Percentiles rank a stretch among this genome's conserved stretches.
These are phyloP conservation scores for Papilio polytes DNA, from an alignment of 1,140 invertebrate species.

Conservation along the genomic window DNA sequence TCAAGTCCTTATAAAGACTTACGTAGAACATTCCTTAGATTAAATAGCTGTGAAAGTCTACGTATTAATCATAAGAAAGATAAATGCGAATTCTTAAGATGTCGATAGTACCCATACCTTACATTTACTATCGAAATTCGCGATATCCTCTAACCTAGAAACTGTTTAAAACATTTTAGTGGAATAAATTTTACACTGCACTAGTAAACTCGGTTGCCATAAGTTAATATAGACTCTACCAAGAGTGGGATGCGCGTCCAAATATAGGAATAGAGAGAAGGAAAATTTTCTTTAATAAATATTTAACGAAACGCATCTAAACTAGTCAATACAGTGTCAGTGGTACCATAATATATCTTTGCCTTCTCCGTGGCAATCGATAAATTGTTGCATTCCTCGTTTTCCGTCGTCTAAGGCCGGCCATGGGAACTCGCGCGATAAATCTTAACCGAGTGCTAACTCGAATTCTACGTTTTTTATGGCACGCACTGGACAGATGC, in stretches of 20 bases:
- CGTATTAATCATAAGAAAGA: not conserved
- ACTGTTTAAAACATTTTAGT: not conserved
- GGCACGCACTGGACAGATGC: constrained; percentile 66
- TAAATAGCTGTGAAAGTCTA: constrained; percentile 2
- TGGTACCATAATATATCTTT: constrained; percentile 45
- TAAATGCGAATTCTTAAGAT: constrained; percentile 4
- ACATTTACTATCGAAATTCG: not conserved
- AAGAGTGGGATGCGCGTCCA: not conserved
- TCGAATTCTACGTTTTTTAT: constrained; percentile 78
- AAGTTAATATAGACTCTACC: not conserved
- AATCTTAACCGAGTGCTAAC: constrained; percentile 70
- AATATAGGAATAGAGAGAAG: not conserved
- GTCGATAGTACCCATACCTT: not conserved
- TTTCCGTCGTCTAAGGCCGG: constrained; percentile 66
- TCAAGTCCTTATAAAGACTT: not conserved
- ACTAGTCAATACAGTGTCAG: constrained; percentile 42
- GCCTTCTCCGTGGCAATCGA: constrained; percentile 54
- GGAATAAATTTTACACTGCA: not conserved
- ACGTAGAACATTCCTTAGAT: not conserved
- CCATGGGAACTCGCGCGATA: constrained; percentile 57
- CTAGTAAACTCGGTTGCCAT: not conserved
- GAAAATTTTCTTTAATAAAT: not conserved
- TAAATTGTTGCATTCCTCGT: constrained; percentile 65
- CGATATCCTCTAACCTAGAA: not conserved
- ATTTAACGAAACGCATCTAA: constrained; percentile 12